Evolutionary conservation across 2,113 vertebrate species (phyloP), one percentile per base, ranked within the genome.

Genomic region (Hypanus sabinus): DNA sequence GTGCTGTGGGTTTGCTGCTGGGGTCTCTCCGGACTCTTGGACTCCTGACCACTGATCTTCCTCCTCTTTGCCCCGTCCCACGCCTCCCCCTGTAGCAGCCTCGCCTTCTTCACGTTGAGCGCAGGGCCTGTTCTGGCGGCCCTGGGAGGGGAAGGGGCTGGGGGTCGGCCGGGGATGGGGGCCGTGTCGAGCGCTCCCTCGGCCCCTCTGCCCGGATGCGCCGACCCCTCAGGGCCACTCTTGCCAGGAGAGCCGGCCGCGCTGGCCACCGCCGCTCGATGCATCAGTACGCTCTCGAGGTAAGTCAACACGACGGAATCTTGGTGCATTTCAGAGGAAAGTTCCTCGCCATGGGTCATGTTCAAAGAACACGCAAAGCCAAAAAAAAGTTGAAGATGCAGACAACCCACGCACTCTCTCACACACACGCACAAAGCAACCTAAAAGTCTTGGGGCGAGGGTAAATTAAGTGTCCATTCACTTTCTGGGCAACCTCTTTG

Each of bases 281-380:
- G 98, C 99, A 99, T 99, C 97, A 99, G 98, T 98, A 99, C 99
- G 98, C 99, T 98, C 97, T 99, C 99, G 97, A 99, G 97, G 97
- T 99, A 99, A 97, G 98, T 99, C 99, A 99, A 96, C 98, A 99
- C 99, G 97, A 98, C 96, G 97, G 99, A 98, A 99, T 99, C 98
- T 98, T 99, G 98, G 97, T 99, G 98, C 97, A 98, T 99, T 97
- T 99, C 98, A 98, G 98, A 98, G 98, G 98, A 98, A 98, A 99
- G 98, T 97, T 99, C 99, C 98, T 99, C 99, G 98, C 98, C 99
- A 99, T 99, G 98, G 99, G 99, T 99, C 98, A 99, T 99, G 99
- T 99, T 99, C 99, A 99, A 99, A 55, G 11, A 55, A 55, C 36
- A 24, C 33, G 0, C 24, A 70, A 71, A 36, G 11, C 33, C 18